phyloP scores from a whole-genome alignment of 2,888 invertebrate species.

The Pimpla rufipes region DNA sequence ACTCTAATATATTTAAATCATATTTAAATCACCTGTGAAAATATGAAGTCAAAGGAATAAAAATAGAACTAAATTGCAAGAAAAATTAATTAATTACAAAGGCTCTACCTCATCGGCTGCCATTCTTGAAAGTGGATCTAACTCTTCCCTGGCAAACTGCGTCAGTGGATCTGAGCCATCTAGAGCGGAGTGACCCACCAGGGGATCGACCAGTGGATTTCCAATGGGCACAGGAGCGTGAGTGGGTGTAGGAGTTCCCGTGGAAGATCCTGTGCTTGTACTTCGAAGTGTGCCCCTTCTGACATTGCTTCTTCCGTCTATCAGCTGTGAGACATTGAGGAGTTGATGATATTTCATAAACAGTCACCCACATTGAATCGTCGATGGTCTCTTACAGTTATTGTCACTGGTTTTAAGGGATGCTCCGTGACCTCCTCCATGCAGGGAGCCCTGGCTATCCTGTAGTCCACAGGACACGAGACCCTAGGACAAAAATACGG shows the following conservation, averaged over 20 bases:
- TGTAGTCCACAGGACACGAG: constrained; percentile 77
- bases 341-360: not conserved
- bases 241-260: constrained; percentile 83
- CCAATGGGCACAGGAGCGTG: constrained; percentile 82
- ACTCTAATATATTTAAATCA: not conserved
- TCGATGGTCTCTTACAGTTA: constrained; percentile 82
- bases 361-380: not conserved
- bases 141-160: constrained; percentile 88
- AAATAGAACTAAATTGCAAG: not conserved
- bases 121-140: constrained; percentile 90
- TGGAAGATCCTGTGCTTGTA: constrained; percentile 87
- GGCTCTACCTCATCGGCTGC: constrained; percentile 86
- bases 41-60: not conserved
- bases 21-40: too few species aligned
- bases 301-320: constrained; percentile 86
- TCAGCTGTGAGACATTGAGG: constrained; percentile 82
- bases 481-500: constrained; percentile 74
- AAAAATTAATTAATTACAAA: not conserved
- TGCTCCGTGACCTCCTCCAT: constrained; percentile 86
- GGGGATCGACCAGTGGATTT: constrained; percentile 86
- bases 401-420: constrained; percentile 87
- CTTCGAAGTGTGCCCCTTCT: constrained; percentile 86
- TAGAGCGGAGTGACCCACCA: constrained; percentile 86
- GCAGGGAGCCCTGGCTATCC: constrained; percentile 68
- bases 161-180: constrained; percentile 92